Base-by-base conservation (phyloP, 1,140 invertebrate species). In the Ectropis grisescens region DNA sequence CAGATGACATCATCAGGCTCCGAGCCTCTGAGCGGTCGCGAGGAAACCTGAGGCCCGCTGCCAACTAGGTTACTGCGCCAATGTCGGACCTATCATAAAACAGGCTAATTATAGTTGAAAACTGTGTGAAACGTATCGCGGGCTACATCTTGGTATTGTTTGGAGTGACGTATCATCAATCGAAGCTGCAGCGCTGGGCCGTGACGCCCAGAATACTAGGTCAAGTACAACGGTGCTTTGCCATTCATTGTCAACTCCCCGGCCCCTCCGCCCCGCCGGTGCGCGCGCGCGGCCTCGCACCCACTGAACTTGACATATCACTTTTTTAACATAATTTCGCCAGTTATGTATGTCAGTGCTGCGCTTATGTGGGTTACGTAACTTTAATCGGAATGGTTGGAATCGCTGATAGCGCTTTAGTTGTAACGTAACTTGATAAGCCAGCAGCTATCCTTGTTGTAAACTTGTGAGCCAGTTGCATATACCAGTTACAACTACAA, bases 171-270 rank as follows among this genome's bases (percentile, higher is more conserved):
- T 44, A 48, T 43, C 46, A 54, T 58, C 54, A 45, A 46, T 50
- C 50, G 47, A 45, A 43, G 49, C 45, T 61, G 59, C 57, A 59
- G 47, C 66, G 60, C 40, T 38, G n/a, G 53, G 56, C 47, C 69
- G 62, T 75, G 68, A 72, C 64, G 70, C 48, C 52, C n/a, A n/a
- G 38, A 55, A 66, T 69, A 75, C 60, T 76, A 48, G 75, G 75
- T 80, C 75, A 80, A 80, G 75, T 69, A 80, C 75, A 75, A 61
- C 68, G 66, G 62, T 69, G 75, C 61, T 80, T 67, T 69, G 75
- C 69, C 65, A 75, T 76, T 80, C 71, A 76, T 76, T 75, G 75
- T 78, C 68, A 72, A 60, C 58, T 60, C 30, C 10, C 12, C 38
- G 2, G 38, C 36, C 40, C 29, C 58, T 40, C 48, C 49, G 11